Evolutionary conservation across 1,140 invertebrate species (phyloP).

Genomic region (Drosophila neocordata): DNA sequence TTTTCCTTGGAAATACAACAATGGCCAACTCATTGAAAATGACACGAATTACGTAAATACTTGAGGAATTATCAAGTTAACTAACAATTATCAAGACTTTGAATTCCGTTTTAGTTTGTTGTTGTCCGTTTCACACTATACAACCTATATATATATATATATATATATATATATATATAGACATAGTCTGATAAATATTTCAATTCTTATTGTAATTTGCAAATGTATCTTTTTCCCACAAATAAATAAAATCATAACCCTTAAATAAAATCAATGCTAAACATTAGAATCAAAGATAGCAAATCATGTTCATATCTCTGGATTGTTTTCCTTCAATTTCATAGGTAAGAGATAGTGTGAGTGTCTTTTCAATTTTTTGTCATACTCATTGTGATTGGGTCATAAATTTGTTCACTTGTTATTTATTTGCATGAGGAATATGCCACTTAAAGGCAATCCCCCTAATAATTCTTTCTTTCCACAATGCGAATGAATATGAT

Average conservation of each 20-base stretch:
- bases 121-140: background rate
- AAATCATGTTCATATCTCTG: slow-evolving; percentile 10
- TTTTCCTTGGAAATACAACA: background rate
- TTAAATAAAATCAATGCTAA: slow-evolving; percentile 1
- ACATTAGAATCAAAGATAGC: background rate
- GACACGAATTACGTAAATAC: slow-evolving; percentile 1
- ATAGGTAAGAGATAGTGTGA: background rate
- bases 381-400: slow-evolving; percentile 23
- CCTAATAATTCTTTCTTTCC: slow-evolving; percentile 41
- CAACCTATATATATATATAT: too few species aligned
- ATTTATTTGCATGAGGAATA: slow-evolving; percentile 68
- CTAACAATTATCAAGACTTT: background rate
- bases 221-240: background rate
- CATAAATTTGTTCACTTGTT: slow-evolving; percentile 68
- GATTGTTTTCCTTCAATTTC: background rate
- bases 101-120: background rate
- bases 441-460: slow-evolving; percentile 45
- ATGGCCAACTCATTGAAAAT: background rate
- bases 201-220: background rate
- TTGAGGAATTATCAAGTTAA: background rate
- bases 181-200: background rate
- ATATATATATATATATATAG: too few species aligned
- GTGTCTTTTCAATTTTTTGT: background rate
- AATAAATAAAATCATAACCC: slow-evolving; percentile 1
- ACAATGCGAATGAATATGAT: slow-evolving; percentile 37